Percentiles rank a stretch among this genome's conserved stretches.
Evolutionary conservation across 2,113 vertebrate genomes (phyloP).

Genomic region (Meleagris gallopavo): DNA sequence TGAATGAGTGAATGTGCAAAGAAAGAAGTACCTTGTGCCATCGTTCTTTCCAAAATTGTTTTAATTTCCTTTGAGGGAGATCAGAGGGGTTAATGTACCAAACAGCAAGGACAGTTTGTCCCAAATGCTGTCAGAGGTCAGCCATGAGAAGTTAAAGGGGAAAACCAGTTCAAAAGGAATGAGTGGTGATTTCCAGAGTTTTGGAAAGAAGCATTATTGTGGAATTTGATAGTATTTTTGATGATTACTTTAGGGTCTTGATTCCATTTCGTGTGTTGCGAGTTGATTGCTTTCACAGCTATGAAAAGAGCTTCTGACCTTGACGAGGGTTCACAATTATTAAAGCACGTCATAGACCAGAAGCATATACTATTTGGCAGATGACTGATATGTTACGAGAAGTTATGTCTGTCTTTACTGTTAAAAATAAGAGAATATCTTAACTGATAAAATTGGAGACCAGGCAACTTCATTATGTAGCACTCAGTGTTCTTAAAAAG

Average conservation of each 20-base stretch:
- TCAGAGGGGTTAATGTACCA: neutral
- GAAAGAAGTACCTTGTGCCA: neutral
- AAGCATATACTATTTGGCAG: neutral
- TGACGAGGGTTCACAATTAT: neutral
- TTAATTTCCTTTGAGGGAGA: neutral
- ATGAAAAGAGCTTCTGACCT: neutral
- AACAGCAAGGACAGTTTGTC: neutral
- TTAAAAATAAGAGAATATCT: neutral
- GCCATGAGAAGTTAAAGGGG: neutral
- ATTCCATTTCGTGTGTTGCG: neutral
- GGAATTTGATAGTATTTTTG: neutral
- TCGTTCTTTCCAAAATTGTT: neutral
- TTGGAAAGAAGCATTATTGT: neutral
- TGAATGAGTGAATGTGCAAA: neutral
- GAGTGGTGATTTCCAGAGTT: neutral
- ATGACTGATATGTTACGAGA: neutral
- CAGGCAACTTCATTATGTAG: neutral
- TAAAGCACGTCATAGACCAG: neutral
- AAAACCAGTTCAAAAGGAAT: neutral
- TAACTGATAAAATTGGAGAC: neutral
- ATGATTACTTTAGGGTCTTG: neutral
- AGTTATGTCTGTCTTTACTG: neutral
- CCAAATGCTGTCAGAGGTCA: neutral
- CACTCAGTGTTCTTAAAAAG: neutral
- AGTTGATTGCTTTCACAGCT: neutral